Evolutionary conservation across 1,140 invertebrate genomes (phyloP), one percentile per base, ranked within the genome.

Genomic region (silkworm (Bombyx mori)): DNA sequence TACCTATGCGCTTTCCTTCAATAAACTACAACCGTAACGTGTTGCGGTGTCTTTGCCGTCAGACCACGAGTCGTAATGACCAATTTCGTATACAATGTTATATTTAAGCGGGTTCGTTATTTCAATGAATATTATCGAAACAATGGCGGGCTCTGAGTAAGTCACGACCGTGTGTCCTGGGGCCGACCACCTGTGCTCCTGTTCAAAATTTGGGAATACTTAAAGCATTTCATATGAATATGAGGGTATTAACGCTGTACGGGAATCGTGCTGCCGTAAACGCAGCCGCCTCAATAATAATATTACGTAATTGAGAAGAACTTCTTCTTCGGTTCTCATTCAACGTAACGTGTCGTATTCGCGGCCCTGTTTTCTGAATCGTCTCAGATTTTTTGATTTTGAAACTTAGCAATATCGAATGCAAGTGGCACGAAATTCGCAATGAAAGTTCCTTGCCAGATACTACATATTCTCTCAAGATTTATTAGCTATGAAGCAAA

Each of bases 151-250:
- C 63, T 52, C 61, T 54, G 71, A 66, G 77, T 83, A 83, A 86
- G 80, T 86, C 80, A 86, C 80, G 82, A 82, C 73, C 69, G 52
- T 47, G 52, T 43, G 55, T 69, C 72, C 75, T 62, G 69, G 62
- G 69, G 78, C 74, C 74, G 71, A 61, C 73, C 80, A 86, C 80
- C 80, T 86, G 82, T 75, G 78, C 69, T 66, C 60, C 62, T 2
- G 9, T 22, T 58, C 59, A 66, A 76, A 75, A 77, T 79, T 69
- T 70, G 61, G 67, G 73, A 77, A 76, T 78, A 77, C 74, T 79
- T 70, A 59, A 67, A 26, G 26, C 26, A 70, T 65, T 77, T 71
- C 69, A 69, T 72, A 72, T 77, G 74, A 73, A 75, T 76, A 71
- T 68, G 54, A 63, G 61, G 69, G 58, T 67, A 79, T 83, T 79